Conservation (phyloP, 2,888 invertebrate genomes). For the Hirtodrosophila duncani region DNA sequence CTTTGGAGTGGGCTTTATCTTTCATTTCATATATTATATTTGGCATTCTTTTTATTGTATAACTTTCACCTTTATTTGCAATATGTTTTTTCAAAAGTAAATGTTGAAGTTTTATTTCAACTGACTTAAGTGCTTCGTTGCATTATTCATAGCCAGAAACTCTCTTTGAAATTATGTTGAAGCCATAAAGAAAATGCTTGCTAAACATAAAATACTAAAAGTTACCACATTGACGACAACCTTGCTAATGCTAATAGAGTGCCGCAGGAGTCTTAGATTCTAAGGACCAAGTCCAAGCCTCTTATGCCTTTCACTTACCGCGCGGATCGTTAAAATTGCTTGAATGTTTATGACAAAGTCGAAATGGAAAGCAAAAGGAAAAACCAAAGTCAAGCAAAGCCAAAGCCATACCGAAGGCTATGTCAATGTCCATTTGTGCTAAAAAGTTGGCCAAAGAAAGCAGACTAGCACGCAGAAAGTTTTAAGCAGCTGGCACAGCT, state of each 20-base stretch:
- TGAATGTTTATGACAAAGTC: slow-evolving; percentile 51
- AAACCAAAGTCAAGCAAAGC: slow-evolving; percentile 46
- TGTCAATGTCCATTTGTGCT: slow-evolving; percentile 69
- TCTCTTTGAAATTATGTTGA: no score
- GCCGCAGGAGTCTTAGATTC: slow-evolving; percentile 5
- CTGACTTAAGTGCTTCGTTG: no score
- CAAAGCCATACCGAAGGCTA: background rate
- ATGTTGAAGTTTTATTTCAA: no score
- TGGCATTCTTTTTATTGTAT: no score
- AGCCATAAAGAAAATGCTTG: no score
- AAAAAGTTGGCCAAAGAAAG: slow-evolving; percentile 57
- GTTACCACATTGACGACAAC: slow-evolving; percentile 21
- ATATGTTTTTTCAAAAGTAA: no score
- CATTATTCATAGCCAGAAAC: no score
- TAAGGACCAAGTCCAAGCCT: slow-evolving; percentile 1
- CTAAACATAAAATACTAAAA: no score
- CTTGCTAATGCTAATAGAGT: slow-evolving; percentile 51
- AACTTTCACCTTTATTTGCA: no score
- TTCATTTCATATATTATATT: no score
- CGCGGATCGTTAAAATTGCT: slow-evolving; percentile 37
- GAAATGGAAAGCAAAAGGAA: slow-evolving; percentile 4
- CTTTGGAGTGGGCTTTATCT: no score
- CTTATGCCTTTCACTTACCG: background rate
- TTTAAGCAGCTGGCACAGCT: slow-evolving; percentile 57
- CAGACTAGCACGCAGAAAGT: slow-evolving; percentile 16